Evolutionary conservation across 2,797 vertebrate species (phyloP), one percentile per base, ranked within the genome.

Genomic region (Pyrocephalus nanus): DNA sequence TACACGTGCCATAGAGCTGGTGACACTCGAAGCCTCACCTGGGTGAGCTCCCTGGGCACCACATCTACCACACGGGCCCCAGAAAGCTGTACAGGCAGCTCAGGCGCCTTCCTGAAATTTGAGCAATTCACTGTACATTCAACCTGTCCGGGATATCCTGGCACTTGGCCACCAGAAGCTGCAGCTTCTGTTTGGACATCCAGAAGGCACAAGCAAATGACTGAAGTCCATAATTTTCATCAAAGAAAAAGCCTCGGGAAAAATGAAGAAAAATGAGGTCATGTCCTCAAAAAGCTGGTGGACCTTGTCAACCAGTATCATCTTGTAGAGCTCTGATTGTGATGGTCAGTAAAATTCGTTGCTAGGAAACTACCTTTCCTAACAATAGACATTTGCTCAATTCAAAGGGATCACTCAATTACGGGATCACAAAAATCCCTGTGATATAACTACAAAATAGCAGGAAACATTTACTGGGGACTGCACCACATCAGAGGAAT

Each of bases 141-240:
- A 81, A 70, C 54, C 20, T 20, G 50, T 9, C 82, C 15, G 54
- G 54, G 54, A 88, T 78, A 27, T 78, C 76, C 54, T 0, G 0
- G 69, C 65, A 80, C 0, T 0, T 0, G 8, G 61, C 61, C 65
- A 75, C 62, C 57, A 88, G 73, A 84, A 90, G 67, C 43, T 66
- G 30, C 27, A 40, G 58, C 82, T 92, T 83, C 93, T 69, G 34
- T 27, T n/a, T 58, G 60, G 73, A 81, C 70, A 91, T 86, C 50
- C 90, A 88, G 76, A 95, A 95, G 93, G 93, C 94, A 95, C 92
- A 62, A 62, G 47, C 66, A 86, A 81, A 53, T 67, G 53, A 80
- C 30, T 40, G 38, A 88, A 61, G 54, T 81, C 86, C 64, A 36
- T 79, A 53, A 81, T 62, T 84, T 86, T 84, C 51, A 85, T 50